Percentiles rank a stretch among this genome's conserved stretches.
phyloP scores from a whole-genome alignment of 2,113 vertebrate species.

The Eulemur macaco region DNA sequence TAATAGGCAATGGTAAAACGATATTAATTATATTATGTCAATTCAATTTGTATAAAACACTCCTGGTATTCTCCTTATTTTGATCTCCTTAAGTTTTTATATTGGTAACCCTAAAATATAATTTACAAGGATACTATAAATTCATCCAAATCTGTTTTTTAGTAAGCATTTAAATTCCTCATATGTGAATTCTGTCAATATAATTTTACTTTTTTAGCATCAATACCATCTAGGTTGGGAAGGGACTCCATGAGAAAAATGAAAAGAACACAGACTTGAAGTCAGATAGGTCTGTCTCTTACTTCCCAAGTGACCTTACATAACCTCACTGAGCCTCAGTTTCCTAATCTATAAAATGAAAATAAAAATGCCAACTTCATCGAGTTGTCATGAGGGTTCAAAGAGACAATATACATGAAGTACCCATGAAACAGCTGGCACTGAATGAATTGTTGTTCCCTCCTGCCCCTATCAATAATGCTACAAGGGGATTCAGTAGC shows the following conservation, averaged over 20 bases:
- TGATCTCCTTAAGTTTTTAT: not conserved
- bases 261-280: not conserved
- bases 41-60: constrained; percentile 26
- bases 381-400: not conserved
- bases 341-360: constrained; percentile 18
- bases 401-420: not conserved
- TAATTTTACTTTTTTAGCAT: not conserved
- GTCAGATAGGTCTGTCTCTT: constrained; percentile 13
- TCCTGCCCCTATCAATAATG: not conserved
- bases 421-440: not conserved
- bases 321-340: constrained; percentile 5
- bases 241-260: not conserved
- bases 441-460: not conserved
- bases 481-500: not conserved
- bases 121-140: not conserved
- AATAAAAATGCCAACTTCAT: not conserved
- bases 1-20: constrained; percentile 18
- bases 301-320: not conserved
- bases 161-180: not conserved
- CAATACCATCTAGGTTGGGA: not conserved
- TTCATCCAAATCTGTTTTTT: not conserved
- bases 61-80: not conserved
- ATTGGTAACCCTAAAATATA: not conserved
- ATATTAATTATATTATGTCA: not conserved
- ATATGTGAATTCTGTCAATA: constrained; percentile 1